phyloP scores from a whole-genome alignment of 2,797 vertebrate species.

The Chaunax sp. region DNA sequence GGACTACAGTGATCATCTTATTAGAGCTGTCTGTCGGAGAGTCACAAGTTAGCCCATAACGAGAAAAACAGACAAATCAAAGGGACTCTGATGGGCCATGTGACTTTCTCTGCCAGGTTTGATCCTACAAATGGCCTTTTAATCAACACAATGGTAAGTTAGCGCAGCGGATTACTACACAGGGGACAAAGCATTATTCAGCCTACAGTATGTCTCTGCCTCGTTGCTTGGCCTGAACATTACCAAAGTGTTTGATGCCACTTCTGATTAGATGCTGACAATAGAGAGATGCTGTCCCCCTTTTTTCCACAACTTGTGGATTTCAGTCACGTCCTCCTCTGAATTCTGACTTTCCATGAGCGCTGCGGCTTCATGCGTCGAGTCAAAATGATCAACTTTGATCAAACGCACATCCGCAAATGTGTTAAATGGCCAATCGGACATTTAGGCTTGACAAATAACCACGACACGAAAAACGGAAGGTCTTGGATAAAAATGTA shows the following conservation, averaged over 20 bases:
- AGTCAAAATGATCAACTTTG: constrained; percentile 77
- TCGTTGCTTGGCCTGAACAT: constrained; percentile 77
- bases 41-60: constrained; percentile 39
- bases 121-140: constrained; percentile 88
- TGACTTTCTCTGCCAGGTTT: constrained; percentile 81
- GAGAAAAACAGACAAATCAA: constrained; percentile 71
- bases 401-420: constrained; percentile 69
- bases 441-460: constrained; percentile 52
- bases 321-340: constrained; percentile 82
- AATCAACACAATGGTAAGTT: constrained; percentile 88
- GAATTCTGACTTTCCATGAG: constrained; percentile 77
- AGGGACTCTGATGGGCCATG: constrained; percentile 78
- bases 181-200: constrained; percentile 84
- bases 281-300: constrained; percentile 76
- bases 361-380: constrained; percentile 51
- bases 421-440: constrained; percentile 70
- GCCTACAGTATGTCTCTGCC: constrained; percentile 69
- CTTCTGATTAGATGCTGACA: constrained; percentile 85
- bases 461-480: constrained; percentile 64
- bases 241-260: constrained; percentile 87
- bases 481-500: constrained; percentile 67
- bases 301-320: constrained; percentile 84
- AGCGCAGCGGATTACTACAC: constrained; percentile 78
- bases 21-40: constrained; percentile 49
- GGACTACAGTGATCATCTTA: constrained; percentile 62